These are phyloP conservation scores for Nyctereutes procyonoides DNA, from an alignment of 2,113 vertebrate genomes.

Conservation along the genomic window DNA sequence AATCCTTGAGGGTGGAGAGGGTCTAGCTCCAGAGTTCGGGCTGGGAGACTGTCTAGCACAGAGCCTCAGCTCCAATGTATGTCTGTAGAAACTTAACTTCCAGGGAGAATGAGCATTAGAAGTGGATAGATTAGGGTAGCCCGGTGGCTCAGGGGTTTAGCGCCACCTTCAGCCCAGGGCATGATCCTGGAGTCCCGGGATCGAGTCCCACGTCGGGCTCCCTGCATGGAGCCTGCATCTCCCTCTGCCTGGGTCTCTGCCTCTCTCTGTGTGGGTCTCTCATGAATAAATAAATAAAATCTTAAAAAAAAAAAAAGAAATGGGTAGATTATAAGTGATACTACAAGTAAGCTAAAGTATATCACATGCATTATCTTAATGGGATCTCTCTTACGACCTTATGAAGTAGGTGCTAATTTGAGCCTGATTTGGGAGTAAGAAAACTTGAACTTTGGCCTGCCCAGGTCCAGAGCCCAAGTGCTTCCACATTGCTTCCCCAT, in stretches of 20 bases:
- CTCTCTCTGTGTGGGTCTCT: no score
- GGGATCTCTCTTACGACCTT: neutral
- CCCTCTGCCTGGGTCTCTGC: no score
- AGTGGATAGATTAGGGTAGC: neutral
- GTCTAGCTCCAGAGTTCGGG: no score
- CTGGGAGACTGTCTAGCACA: neutral
- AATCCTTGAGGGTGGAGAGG: neutral
- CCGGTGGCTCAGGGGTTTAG: no score
- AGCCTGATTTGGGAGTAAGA: neutral
- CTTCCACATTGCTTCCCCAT: neutral
- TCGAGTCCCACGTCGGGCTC: no score
- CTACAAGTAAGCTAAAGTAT: neutral
- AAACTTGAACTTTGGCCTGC: neutral
- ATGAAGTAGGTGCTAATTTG: neutral
- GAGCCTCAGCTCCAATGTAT: neutral
- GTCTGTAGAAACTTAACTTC: neutral
- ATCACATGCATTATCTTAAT: neutral
- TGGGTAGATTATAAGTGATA: neutral
- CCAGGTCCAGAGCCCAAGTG: no score
- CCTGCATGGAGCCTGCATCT: no score
- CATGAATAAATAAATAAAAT: no score
- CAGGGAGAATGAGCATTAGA: neutral
- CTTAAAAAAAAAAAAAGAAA: neutral
- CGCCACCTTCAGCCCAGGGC: no score
- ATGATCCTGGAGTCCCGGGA: no score